phyloP scores from a whole-genome alignment of 2,888 invertebrate genomes.

The Coelogynopora nodosa region DNA sequence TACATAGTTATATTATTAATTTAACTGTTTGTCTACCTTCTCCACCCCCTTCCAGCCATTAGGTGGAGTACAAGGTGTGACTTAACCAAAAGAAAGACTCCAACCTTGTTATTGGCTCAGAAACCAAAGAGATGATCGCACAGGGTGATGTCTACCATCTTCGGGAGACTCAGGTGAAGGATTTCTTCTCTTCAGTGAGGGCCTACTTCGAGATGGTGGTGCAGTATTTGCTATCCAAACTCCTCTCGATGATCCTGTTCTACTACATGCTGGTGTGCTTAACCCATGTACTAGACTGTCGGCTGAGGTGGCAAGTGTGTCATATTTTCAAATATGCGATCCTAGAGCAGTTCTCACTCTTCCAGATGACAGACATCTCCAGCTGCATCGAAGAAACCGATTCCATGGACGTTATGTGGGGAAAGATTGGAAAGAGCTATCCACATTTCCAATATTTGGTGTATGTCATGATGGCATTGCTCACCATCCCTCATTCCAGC shows the following conservation, averaged over 20 bases:
- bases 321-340: background rate
- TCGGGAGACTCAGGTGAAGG: background rate
- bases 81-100: no score
- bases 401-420: background rate
- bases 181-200: background rate
- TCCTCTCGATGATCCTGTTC: constrained; percentile 1
- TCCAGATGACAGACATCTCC: no score
- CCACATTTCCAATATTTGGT: background rate
- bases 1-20: no score
- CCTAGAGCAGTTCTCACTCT: constrained; percentile 46
- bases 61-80: no score
- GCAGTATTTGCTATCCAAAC: background rate
- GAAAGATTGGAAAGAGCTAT: background rate
- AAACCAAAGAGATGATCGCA: no score
- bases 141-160: constrained; percentile 5
- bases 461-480: constrained; percentile 19
- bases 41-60: no score
- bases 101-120: no score
- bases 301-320: background rate
- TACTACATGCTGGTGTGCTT: background rate
- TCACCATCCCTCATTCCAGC: constrained; percentile 49
- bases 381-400: background rate
- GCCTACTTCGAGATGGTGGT: background rate
- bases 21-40: no score
- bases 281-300: background rate